These are phyloP conservation scores for Ammospiza maritima DNA, from an alignment of 2,797 vertebrate species.

Conservation along the genomic window DNA sequence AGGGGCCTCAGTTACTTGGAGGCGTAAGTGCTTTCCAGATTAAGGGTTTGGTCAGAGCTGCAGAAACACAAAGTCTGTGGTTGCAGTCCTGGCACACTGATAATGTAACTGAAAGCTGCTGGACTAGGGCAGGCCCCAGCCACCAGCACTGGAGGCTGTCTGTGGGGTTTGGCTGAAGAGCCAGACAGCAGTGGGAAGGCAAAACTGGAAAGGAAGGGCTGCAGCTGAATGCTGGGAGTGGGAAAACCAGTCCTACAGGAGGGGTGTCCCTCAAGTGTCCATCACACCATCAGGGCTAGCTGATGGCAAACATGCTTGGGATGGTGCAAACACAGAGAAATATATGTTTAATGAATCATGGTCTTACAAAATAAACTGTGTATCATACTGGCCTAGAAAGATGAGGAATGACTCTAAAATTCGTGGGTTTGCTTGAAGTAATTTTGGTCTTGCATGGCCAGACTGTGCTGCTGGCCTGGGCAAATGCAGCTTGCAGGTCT, in stretches of 20 bases:
- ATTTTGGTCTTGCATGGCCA: background rate
- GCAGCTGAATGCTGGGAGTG: background rate
- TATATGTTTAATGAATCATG: background rate
- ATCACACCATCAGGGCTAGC: background rate
- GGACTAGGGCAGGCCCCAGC: background rate
- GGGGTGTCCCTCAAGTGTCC: background rate
- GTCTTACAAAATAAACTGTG: background rate
- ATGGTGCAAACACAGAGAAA: background rate
- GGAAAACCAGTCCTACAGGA: background rate
- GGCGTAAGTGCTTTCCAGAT: background rate
- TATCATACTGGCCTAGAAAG: background rate
- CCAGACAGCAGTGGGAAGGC: background rate
- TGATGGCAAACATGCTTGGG: background rate
- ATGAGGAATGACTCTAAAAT: background rate
- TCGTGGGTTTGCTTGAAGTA: background rate
- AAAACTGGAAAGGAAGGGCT: background rate
- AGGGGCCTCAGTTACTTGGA: background rate
- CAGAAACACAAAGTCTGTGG: background rate
- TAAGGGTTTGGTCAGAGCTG: background rate
- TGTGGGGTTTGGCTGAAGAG: background rate
- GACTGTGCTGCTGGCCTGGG: background rate
- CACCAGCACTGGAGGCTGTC: background rate
- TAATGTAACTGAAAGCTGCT: background rate
- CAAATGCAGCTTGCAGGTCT: background rate
- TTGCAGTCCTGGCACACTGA: background rate